Evolutionary conservation across 2,797 vertebrate genomes (phyloP), one percentile per base, ranked within the genome.

Genomic region (Triplophysa yarkandensis): DNA sequence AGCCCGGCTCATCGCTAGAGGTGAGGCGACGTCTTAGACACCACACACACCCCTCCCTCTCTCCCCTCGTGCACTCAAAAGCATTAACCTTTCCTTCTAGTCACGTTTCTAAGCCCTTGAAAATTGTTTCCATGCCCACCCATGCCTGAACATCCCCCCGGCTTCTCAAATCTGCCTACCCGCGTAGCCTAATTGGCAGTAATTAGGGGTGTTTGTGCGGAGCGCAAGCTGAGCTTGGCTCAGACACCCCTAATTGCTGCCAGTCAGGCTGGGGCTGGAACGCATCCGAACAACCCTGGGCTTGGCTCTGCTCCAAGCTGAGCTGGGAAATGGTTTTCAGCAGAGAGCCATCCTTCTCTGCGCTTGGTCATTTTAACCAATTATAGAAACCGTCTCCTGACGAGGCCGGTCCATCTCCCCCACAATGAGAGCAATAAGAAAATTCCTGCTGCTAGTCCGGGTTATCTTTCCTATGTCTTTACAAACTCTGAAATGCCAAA

Each of bases 1-100:
- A 98, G 90, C 96, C 96, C 46, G 95, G 95, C 91, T 93, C 95
- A 81, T 95, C 95, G 85, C 95, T 97, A 89, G 96, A 97, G 96
- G 96, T 98, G 93, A 97, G 95, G 94, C 71, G 64, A 78, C 81
- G 83, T 43, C 63, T 41, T 21, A 74, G 54, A 61, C 58, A 19
- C 19, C 85, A 62, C 63, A 61, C 48, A 61, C 43, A 58, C 72
- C 46, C 62, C 19, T 61, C 65, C 65, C 43, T 39, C 44, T 57
- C 27, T 66, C 57, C 67, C 77, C 86, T 83, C 82, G 81, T 84
- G 83, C 89, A 88, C 91, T 90, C 91, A 85, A 88, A 90, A 93
- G 91, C 90, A 92, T 93, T 93, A 93, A 93, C 92, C 92, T 92
- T 92, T 92, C 91, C 90, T 91, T 92, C 89, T 89, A 93, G 91